Base-by-base conservation (phyloP, 1,140 invertebrate genomes). In the Drosophila yakuba region DNA sequence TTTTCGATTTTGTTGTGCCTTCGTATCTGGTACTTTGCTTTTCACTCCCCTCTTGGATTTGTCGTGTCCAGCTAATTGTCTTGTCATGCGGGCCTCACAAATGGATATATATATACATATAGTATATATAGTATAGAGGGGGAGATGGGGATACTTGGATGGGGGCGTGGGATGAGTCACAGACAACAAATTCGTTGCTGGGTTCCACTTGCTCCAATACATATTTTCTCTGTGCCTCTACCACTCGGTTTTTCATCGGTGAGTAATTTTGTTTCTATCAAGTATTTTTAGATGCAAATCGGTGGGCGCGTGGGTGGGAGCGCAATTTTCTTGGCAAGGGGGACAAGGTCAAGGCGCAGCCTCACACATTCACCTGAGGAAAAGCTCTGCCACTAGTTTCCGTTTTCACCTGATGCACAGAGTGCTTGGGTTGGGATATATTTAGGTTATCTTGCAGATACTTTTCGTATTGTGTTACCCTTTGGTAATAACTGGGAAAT, bases 301-400 rank as follows among this genome's bases (percentile, higher is more conserved):
- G 28, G 35, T 25, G 35, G 44, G 25, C 10, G 25, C n/a, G 50
- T n/a, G 7, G 28, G 23, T 10, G n/a, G 12, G 12, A 54, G 71
- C 28, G 63, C 23, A 56, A 44, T 57, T 75, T 76, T 48, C 63
- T 59, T 76, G 55, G 71, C 57, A 62, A 52, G 62, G 50, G 68
- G 67, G 63, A 77, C 83, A 88, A 88, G 83, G 83, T 88, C 83
- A 88, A 88, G 83, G 79, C 69, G 64, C 71, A 66, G 71, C 63
- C 28, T 63, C 76, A 35, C 76, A 28, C 58, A 45, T 54, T 58
- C 57, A 66, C 54, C 60, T 77, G 62, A 57, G 45, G 55, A 74
- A 74, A 79, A 81, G 78, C 76, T 67, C 38, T 47, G 36, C 17
- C 39, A 39, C 58, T 63, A 72, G 20, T 72, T 68, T 78, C 77